A percentile compares a stretch with the other conserved stretches of the same genome.
Evolutionary conservation across 2,113 vertebrate genomes (phyloP).

Genomic region (Lepisosteus osseus): DNA sequence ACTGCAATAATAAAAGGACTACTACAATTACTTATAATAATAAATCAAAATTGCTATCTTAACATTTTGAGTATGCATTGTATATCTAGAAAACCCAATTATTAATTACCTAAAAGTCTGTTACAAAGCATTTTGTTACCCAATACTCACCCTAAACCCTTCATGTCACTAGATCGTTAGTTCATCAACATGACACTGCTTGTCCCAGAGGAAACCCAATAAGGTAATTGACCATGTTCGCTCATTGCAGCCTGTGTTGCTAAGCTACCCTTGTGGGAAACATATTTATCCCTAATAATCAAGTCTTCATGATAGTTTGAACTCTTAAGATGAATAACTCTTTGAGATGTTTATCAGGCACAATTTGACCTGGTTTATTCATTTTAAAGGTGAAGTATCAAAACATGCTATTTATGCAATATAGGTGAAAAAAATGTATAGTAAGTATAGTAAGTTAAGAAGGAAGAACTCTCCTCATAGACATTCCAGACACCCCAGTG

Average conservation of each 20-base stretch:
- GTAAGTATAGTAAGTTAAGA: too few relatives aligned
- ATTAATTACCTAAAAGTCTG: conserved; percentile 35
- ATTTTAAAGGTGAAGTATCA: too few relatives aligned
- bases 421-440: too few relatives aligned
- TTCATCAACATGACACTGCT: conserved; percentile 38
- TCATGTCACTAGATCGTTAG: conserved; percentile 42
- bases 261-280: conserved; percentile 18
- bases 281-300: conserved; percentile 19
- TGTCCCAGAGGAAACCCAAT: conserved; percentile 18
- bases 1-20: too few relatives aligned
- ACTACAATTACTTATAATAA: neutral
- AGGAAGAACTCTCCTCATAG: too few relatives aligned
- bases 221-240: conserved; percentile 32
- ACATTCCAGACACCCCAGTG: too few relatives aligned
- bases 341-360: too few relatives aligned
- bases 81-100: conserved; percentile 13
- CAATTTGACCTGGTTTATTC: too few relatives aligned
- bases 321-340: neutral
- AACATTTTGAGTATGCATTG: too few relatives aligned
- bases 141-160: conserved; percentile 39
- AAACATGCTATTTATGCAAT: too few relatives aligned
- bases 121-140: conserved; percentile 34
- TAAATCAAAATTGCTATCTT: neutral
- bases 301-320: conserved; percentile 4
- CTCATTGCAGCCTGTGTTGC: conserved; percentile 17